phyloP scores from a whole-genome alignment of 2,797 vertebrate species.

The Lophotriccus pileatus region DNA sequence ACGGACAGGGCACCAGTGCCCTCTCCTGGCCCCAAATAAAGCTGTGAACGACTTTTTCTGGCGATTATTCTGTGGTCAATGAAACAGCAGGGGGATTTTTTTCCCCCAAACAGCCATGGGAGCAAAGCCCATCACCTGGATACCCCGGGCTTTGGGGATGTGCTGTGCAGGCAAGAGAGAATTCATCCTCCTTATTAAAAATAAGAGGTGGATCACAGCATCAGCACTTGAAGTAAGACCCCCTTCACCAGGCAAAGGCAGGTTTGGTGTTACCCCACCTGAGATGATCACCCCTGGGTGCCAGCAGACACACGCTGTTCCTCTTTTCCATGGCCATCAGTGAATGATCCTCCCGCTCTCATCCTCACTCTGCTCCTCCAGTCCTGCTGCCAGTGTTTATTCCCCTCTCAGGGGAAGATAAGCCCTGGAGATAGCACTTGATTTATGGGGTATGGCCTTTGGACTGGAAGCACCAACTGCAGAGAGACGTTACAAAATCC shows the following conservation, averaged over 20 bases:
- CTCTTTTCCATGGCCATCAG: rapidly evolving
- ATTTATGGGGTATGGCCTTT: not conserved
- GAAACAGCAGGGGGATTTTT: not conserved
- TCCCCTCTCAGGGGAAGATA: not conserved
- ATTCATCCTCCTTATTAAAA: rapidly evolving
- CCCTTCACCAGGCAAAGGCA: not conserved
- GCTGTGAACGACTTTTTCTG: not conserved
- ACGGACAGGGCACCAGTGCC: constrained; percentile 24
- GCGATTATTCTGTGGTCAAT: rapidly evolving
- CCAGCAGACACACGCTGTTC: rapidly evolving
- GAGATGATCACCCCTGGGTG: not conserved
- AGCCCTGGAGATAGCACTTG: not conserved
- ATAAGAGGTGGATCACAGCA: not conserved
- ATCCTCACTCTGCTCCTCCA: not conserved
- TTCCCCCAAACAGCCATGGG: not conserved
- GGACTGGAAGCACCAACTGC: not conserved
- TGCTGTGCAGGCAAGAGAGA: not conserved
- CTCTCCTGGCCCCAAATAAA: constrained; percentile 29
- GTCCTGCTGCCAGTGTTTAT: not conserved
- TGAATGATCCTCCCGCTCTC: not conserved
- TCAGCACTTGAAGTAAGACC: not conserved
- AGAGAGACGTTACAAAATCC: not conserved
- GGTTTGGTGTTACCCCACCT: not conserved
- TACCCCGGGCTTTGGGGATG: not conserved
- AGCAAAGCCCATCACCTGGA: not conserved